These are phyloP conservation scores for Monarcha castaneiventris DNA, from an alignment of 2,113 vertebrate genomes.

Conservation along the genomic window DNA sequence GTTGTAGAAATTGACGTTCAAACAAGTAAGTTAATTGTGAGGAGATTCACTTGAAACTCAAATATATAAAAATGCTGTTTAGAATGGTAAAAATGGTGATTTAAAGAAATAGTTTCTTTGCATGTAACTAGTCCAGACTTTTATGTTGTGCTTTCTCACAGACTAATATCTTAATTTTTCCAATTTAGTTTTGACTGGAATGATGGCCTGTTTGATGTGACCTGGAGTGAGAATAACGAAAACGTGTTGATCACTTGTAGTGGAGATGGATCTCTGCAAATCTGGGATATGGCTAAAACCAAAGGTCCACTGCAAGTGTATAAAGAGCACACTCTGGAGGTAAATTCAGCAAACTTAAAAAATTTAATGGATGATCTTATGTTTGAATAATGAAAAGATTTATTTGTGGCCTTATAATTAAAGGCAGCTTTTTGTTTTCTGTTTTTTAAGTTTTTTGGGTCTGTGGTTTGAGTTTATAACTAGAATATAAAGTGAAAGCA, in stretches of 20 bases:
- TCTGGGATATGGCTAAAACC: slow-evolving; percentile 89
- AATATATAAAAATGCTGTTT: neutral
- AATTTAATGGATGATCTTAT: slow-evolving; percentile 36
- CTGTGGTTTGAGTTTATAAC: neutral
- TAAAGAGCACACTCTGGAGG: slow-evolving; percentile 91
- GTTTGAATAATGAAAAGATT: neutral
- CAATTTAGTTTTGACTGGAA: slow-evolving; percentile 88
- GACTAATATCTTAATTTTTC: neutral
- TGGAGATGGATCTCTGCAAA: slow-evolving; percentile 91
- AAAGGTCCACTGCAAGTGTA: slow-evolving; percentile 82
- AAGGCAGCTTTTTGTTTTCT: neutral
- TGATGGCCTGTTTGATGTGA: slow-evolving; percentile 91
- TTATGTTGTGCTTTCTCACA: neutral
- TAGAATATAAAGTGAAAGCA: neutral
- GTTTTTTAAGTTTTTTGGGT: neutral
- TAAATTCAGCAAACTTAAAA: slow-evolving; percentile 61
- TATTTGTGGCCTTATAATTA: neutral
- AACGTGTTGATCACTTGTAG: slow-evolving; percentile 87
- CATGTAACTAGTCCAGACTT: neutral
- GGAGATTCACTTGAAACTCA: neutral
- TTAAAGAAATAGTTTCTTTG: neutral
- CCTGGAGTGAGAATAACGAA: slow-evolving; percentile 95
- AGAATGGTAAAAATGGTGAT: neutral
- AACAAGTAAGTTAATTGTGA: neutral
- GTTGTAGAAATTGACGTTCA: neutral